These are phyloP conservation scores for Momotus momota DNA, from an alignment of 2,797 vertebrate genomes.

Conservation along the genomic window DNA sequence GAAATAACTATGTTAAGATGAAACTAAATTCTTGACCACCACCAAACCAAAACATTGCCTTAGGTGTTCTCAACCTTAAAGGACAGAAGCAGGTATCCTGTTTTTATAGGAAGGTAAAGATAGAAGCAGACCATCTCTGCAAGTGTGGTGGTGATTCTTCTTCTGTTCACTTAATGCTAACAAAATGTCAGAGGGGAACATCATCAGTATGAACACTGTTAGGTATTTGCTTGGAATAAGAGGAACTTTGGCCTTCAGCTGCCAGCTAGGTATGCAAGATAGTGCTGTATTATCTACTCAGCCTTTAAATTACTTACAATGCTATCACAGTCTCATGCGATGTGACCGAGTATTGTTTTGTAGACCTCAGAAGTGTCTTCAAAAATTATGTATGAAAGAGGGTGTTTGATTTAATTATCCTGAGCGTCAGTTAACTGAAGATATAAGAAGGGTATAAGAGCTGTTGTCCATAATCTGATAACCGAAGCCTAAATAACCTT, in stretches of 20 bases:
- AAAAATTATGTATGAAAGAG: not conserved
- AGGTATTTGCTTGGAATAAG: not conserved
- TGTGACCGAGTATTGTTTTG: not conserved
- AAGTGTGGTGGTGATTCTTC: not conserved
- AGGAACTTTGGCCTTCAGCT: not conserved
- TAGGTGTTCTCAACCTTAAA: not conserved
- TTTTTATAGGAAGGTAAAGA: not conserved
- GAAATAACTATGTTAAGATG: not conserved
- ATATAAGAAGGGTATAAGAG: not conserved
- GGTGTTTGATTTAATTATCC: not conserved
- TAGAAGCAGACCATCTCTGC: not conserved
- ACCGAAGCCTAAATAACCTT: not conserved
- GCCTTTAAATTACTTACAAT: not conserved
- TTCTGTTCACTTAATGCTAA: not conserved
- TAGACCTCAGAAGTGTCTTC: not conserved
- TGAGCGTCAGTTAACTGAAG: not conserved
- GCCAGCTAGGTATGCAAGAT: not conserved
- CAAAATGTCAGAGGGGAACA: not conserved
- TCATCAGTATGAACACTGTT: not conserved
- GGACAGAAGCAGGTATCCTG: not conserved
- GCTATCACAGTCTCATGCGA: not conserved
- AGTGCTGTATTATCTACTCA: not conserved
- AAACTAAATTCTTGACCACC: not conserved
- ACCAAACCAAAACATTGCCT: not conserved
- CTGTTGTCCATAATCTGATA: not conserved